Evolutionary conservation across 2,113 vertebrate genomes (phyloP), one percentile per base, ranked within the genome.

Genomic region (Zosterops lateralis): DNA sequence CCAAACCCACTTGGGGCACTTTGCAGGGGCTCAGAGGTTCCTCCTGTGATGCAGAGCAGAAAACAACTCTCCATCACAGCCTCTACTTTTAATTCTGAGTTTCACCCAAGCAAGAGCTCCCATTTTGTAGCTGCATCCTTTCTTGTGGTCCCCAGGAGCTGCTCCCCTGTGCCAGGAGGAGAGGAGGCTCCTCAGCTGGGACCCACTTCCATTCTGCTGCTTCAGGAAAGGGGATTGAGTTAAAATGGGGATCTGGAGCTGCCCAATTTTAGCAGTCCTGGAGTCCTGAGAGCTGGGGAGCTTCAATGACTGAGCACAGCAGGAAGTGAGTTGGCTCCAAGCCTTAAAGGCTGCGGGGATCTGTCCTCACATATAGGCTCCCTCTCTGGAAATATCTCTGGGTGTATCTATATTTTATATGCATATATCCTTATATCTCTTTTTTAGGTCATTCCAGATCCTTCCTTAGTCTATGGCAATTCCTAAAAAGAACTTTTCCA

Each of bases 191-290:
- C 85, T 94, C 89, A 89, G 83, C 83, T 66, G 90, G 78, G 54
- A 32, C 70, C 60, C 86, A 60, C 62, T 73, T 57, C 67, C 54
- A 32, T 72, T 54, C 73, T 76, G 54, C 73, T 38, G 65, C 77
- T 93, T 62, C 66, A 83, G 60, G 82, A 94, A 48, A 70, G 32
- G 70, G 42, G 51, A 13, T 42, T 28, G 71, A 75, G 71, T n/a
- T 60, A 45, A 89, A 90, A 64, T 32, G 70, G 62, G 71, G 82
- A 56, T 70, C 42, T 87, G 62, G 78, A 85, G 24, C 67, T 90
- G 86, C 82, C 56, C 60, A 87, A 13, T 83, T 94, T 92, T 85
- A 94, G 89, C 81, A 95, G 7, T 29, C 31, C 78, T 91, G 90
- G 84, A 92, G 84, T 84, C 71, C 85, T 92, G 60, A 47, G 53